Evolutionary conservation across 2,888 invertebrate genomes (phyloP), one percentile per base, ranked within the genome.

Genomic region (Drosophila birchii): DNA sequence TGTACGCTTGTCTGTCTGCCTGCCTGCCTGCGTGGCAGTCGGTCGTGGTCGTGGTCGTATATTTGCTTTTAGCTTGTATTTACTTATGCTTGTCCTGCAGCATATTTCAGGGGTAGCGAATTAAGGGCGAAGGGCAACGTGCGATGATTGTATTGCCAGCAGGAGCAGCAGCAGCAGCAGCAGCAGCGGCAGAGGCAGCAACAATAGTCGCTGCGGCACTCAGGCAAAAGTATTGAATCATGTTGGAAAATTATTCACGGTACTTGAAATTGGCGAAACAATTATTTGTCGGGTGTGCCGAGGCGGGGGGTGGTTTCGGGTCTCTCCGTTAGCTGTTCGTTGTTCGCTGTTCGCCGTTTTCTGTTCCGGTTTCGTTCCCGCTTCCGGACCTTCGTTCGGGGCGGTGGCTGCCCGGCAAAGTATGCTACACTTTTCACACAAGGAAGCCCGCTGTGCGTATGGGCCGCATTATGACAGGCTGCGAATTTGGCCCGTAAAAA

Each of bases 221-320:
- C 72, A 59, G 75, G 75, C 77, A 78, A 85, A 85, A 80, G 82
- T 85, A 86, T 86, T 86, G 85, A 86, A 86, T 86, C 85, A 87
- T 87, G 87, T 87, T 82, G 80, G 69, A 73, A 78, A 85, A 86
- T 86, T 86, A 86, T 86, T 85, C 87, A 86, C 77, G 85, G 80
- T 82, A 85, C 85, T 86, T 85, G 80, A 85, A 87, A 87, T 86
- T 85, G 85, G 85, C 87, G 87, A 86, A 86, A 87, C 85, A 86
- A 86, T 87, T 86, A 86, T 86, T 84, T 73, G 73, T 67, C 67
- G 67, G 51, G 51, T 53, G 51, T 36, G 36, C 51, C 36, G 51
- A 23, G 36, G 23, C 20, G 69, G 62, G 70, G 68, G 63, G 67
- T 34, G 63, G 63, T 47, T 63, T 57, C 44, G 16, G 44, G 34